Evolutionary conservation across 2,888 invertebrate genomes (phyloP), one percentile per base, ranked within the genome.

Genomic region (Epinotia ramella): DNA sequence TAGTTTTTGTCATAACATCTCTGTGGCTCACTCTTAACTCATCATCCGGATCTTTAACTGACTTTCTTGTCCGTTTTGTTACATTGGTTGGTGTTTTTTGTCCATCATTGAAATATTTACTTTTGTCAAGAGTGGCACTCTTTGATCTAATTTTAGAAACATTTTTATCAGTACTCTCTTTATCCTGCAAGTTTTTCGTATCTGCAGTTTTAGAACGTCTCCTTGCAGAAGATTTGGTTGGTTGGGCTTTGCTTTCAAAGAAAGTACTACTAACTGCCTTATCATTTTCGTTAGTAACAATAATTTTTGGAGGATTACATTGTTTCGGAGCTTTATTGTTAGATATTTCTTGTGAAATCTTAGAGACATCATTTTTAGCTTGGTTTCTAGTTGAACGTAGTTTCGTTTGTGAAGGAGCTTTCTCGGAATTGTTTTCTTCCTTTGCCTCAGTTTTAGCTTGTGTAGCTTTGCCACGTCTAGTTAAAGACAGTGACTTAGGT

Each of bases 11-110:
- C 13, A 73, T 60, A 49, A 94, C 80, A 83, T 94, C 93, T 85
- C 83, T 90, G 78, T 94, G 94, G 78, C 90, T 93, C 2, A 93
- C 85, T 84, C 94, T 90, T 76, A 86, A 83, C 44, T 83, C 80
- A 73, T 90, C 89, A 83, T 90, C 88, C 73, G 81, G 79, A 46
- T 86, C 78, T 33, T 73, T 80, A 77, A 74, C 74, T 16, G 78
- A 70, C 71, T 80, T 71, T 79, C 79, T 86, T 0, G 78, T 75
- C 78, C 79, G 84, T 81, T 87, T 87, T 49, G 57, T 74, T 53
- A 75, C 80, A 71, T 7, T 78, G 64, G 73, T 72, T 44, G 77
- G 57, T 71, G 73, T 67, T 28, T 76, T 73, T 28, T 80, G 78
- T 56, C 78, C 78, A 46, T 77, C 75, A 59, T 81, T 81, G 79